These are phyloP conservation scores for Rhynchonycteris naso DNA, from an alignment of 2,797 vertebrate genomes.

Conservation along the genomic window DNA sequence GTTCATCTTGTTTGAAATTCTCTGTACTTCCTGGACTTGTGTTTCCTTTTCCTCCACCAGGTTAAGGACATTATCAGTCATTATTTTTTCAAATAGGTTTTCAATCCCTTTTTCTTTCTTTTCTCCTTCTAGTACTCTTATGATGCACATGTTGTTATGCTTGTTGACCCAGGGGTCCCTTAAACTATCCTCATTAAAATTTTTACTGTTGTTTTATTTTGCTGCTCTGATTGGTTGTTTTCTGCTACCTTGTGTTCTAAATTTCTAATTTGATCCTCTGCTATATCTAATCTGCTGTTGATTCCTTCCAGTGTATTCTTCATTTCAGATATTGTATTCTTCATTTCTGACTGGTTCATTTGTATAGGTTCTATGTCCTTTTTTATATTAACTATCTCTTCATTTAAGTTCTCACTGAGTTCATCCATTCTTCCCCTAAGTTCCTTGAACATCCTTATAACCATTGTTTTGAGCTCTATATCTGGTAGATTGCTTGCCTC, in stretches of 20 bases:
- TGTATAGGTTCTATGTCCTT: not conserved
- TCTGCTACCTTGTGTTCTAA: not conserved
- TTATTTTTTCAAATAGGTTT: not conserved
- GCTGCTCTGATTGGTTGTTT: not conserved
- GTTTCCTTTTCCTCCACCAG: not conserved
- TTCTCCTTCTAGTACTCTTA: not conserved
- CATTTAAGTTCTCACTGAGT: not conserved
- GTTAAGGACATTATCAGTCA: not conserved
- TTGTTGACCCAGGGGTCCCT: not conserved
- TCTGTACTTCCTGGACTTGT: not conserved
- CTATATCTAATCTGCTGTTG: not conserved
- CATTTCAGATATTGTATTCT: not conserved
- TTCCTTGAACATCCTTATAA: not conserved
- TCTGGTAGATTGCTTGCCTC: not conserved
- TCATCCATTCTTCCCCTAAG: not conserved
- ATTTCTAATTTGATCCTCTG: not conserved
- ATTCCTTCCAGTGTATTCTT: not conserved
- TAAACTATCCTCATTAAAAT: not conserved
- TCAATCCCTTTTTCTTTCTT: not conserved
- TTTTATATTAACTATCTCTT: not conserved
- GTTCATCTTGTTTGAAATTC: not conserved
- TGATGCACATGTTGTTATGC: not conserved
- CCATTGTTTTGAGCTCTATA: not conserved
- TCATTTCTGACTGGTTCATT: not conserved
- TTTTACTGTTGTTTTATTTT: not conserved